Base-by-base conservation (phyloP, 2,113 vertebrate species). In the Python bivittatus region DNA sequence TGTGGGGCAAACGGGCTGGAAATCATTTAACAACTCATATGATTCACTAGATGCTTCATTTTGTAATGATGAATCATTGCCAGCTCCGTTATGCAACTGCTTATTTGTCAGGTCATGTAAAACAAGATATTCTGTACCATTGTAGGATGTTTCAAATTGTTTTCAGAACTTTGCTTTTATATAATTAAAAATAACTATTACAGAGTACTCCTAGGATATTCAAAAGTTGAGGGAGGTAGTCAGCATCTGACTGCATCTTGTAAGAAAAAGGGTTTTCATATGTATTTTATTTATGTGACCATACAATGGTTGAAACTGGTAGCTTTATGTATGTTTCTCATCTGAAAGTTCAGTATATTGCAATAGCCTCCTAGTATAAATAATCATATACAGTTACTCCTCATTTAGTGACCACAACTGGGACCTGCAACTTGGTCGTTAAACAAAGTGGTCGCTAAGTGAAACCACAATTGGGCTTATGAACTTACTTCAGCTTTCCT, bases 291-390 rank as follows among this genome's bases (percentile, higher is more conserved):
- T 84, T 33, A 48, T 52, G 42, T 12, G 17, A 68, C 0, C 58
- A 61, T 48, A 61, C 27, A 61, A 61, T 61, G 60, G 10, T 61
- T 61, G 60, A 29, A 27, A 61, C 60, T 27, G 11, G 27, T 29
- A 29, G 27, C 60, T 61, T 61, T 27, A 61, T 61, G 15, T 92
- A 88, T 53, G 91, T 92, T 95, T 88, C 94, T 96, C 68, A 56
- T 38, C 13, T 29, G n/a, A 53, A 52, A 27, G 27, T 83, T 79
- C 38, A 48, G 22, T 42, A 38, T 22, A 25, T 58, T 58, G 33
- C 33, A 58, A 88, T 25, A 44, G 12, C 33, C 42, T 68, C 29
- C 27, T 68, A 2, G 10, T 8, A 89, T 17, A 64, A 29, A 61
- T 23, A 44, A 53, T 17, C 9, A 22, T 60, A 60, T 42, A 2